phyloP scores from a whole-genome alignment of 2,113 vertebrate genomes.

The Ardeotis arabs region DNA sequence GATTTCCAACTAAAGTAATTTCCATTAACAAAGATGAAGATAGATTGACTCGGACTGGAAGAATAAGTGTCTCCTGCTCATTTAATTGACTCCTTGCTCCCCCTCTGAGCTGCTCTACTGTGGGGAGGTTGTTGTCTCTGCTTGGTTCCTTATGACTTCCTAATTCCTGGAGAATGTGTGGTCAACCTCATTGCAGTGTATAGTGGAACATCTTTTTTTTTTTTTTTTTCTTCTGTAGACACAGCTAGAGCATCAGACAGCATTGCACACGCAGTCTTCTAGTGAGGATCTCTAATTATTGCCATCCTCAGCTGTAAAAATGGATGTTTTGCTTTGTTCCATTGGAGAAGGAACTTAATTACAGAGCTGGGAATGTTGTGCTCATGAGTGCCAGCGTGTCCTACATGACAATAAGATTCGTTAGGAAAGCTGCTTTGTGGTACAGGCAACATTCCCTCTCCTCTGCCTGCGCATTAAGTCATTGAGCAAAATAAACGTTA shows the following conservation, averaged over 20 bases:
- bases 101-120: not conserved
- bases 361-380: not conserved
- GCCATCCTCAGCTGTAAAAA: not conserved
- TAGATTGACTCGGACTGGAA: not conserved
- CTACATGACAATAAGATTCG: not conserved
- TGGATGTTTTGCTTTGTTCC: slow-evolving; percentile 15
- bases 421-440: not conserved
- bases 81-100: not conserved
- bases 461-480: not conserved
- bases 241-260: not conserved
- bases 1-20: not conserved
- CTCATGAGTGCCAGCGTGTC: not conserved
- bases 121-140: not conserved
- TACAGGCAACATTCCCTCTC: not conserved
- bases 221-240: not conserved
- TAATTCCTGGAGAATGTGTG: not conserved
- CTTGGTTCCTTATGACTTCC: not conserved
- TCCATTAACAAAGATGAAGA: slow-evolving; percentile 38
- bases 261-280: not conserved
- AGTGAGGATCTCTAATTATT: not conserved
- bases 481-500: not conserved
- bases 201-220: not conserved
- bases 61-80: not conserved
- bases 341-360: not conserved
- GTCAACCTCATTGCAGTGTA: not conserved